phyloP scores from a whole-genome alignment of 2,888 invertebrate genomes.

The Coleophora deauratella region DNA sequence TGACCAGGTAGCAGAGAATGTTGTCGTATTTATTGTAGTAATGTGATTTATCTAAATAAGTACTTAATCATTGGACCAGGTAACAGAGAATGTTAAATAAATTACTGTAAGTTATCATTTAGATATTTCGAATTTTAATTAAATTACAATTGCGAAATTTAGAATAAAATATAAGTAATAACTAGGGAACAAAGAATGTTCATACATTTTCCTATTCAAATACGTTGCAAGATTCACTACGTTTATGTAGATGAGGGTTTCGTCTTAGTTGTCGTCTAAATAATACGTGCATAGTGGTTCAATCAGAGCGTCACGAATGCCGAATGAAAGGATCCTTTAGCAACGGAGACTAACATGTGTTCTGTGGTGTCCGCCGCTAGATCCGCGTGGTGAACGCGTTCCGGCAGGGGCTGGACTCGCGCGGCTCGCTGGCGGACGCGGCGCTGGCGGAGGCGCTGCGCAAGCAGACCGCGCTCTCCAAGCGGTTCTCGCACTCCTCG shows the following conservation, averaged over 20 bases:
- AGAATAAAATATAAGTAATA: too few relatives aligned
- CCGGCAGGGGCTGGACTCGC: constrained; percentile 98
- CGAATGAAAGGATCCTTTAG: neutral
- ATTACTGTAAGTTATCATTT: too few relatives aligned
- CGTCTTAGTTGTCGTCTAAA: too few relatives aligned
- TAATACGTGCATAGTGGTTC: neutral
- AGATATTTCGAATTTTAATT: too few relatives aligned
- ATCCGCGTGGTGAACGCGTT: constrained; percentile 99
- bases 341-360: neutral
- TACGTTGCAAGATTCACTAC: neutral
- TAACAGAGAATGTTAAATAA: too few relatives aligned
- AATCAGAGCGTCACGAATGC: neutral
- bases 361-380: constrained; percentile 58
- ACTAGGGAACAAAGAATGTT: neutral
- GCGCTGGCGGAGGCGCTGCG: constrained; percentile 94
- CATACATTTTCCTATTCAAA: constrained; percentile 1
- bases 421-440: constrained; percentile 93
- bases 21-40: too few relatives aligned
- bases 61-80: too few relatives aligned
- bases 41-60: too few relatives aligned
- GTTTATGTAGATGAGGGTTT: neutral
- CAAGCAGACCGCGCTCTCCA: constrained; percentile 93
- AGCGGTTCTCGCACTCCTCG: constrained; percentile 91
- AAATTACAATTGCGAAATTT: too few relatives aligned
- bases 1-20: neutral